Evolutionary conservation across 2,888 invertebrate species (phyloP), one percentile per base, ranked within the genome.

Genomic region (Trimorus sp.): DNA sequence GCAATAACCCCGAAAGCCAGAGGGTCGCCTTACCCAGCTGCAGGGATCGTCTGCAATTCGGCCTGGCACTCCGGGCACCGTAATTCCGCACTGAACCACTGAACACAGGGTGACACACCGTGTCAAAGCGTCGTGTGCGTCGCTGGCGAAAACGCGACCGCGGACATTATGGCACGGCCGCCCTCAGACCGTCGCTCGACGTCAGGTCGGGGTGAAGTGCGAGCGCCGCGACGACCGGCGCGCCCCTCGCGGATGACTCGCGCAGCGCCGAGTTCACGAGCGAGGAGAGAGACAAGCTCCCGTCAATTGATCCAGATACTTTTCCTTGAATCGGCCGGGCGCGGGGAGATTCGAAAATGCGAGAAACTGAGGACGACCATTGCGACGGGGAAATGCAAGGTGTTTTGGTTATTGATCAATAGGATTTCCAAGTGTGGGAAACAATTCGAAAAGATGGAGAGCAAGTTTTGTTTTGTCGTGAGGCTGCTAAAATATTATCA

Each of bases 141-240:
- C 59, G 63, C 59, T 75, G 71, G 59, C 75, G 71, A 54, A 75
- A 79, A 68, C 86, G 79, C 84, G 84, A 85, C 84, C 85, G 83
- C 82, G 84, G 83, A 86, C 89, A 89, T 89, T 88, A 88, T 89
- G 86, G 83, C 84, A 87, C 84, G 85, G 86, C 86, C 84, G 83
- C 84, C 84, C 84, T 84, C 36, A 65, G 80, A 84, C 74, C 82
- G 79, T 75, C 75, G 71, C 77, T 71, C 79, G 73, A 78, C 79
- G 79, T 80, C 71, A 77, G 76, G 74, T 79, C 62, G 78, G 69
- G 71, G 74, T 84, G 78, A 82, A 84, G 75, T 82, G 79, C 79
- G 82, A 78, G 84, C 69, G 48, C 63, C 77, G 77, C 48, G 58
- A 9, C 84, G 82, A 82, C 60, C 49, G 14, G 38, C 16, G 68